Evolutionary conservation across 2,797 vertebrate genomes (phyloP).

Genomic region (Xenops minutus): DNA sequence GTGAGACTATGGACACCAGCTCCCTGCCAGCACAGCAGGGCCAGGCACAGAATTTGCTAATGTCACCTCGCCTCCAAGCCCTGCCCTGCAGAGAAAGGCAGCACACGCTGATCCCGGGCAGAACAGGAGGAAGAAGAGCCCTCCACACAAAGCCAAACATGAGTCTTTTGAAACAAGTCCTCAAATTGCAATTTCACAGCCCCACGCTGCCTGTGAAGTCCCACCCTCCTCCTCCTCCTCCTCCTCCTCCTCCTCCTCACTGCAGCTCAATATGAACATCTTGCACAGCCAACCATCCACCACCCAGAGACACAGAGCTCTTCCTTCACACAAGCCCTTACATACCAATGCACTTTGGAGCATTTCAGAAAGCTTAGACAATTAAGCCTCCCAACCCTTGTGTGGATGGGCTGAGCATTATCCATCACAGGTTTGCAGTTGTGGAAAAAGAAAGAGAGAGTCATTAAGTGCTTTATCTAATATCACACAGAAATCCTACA

Average conservation of each 20-base stretch:
- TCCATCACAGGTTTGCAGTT: not conserved
- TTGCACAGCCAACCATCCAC: not conserved
- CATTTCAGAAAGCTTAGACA: not conserved
- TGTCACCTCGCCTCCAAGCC: not conserved
- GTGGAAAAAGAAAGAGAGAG: not conserved
- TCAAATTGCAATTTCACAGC: not conserved
- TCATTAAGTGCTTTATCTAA: not conserved
- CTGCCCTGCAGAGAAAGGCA: not conserved
- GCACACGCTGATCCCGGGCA: rapidly evolving
- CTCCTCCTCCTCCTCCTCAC: not conserved
- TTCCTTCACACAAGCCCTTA: not conserved
- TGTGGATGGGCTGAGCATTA: not conserved
- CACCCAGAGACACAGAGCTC: rapidly evolving
- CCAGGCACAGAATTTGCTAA: not conserved
- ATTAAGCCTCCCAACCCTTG: not conserved
- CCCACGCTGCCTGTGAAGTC: not conserved
- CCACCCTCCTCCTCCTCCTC: not conserved
- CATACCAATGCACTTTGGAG: rapidly evolving
- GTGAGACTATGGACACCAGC: slow-evolving; percentile 36
- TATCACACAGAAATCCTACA: not conserved
- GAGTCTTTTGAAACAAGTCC: not conserved
- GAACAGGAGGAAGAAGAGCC: not conserved
- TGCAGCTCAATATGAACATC: not conserved
- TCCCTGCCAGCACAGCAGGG: not conserved
- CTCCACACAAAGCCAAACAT: not conserved